Evolutionary conservation across 1,140 invertebrate species (phyloP), one percentile per base, ranked within the genome.

Genomic region (Phenacoccus solenopsis): DNA sequence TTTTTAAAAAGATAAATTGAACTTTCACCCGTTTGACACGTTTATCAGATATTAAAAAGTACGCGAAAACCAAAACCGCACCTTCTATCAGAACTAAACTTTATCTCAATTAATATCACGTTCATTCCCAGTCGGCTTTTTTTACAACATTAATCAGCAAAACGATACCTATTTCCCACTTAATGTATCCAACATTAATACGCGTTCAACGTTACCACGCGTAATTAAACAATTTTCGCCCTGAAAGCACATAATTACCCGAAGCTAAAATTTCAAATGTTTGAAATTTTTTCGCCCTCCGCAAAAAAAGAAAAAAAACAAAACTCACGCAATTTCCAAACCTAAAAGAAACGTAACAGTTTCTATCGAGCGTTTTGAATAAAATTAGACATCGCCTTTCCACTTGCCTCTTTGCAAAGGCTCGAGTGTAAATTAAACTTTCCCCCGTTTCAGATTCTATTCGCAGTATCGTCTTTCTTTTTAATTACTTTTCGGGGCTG

Each of bases 91-190:
- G 38, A n/a, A 49, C 12, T 49, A 49, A 49, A n/a, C 12, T 49
- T 49, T 49, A 49, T 49, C 38, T 49, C 38, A 49, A 49, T 49
- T 49, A 49, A 49, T 49, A 49, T 49, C 38, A 49, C 38, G 38
- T 49, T 49, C 16, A 49, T n/a, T 16, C 5, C 16, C 3, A 10
- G 38, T 49, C 38, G 12, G 38, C 16, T n/a, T 49, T 49, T 49
- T 49, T 49, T 49, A 49, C 38, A 49, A 49, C 38, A 49, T 49
- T 49, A 49, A 49, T 49, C 38, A 16, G 38, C 20, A 49, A 49
- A 49, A 49, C 38, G 38, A 49, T 49, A 49, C 38, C 38, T 49
- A 49, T 49, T 49, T 16, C 20, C 38, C 38, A 49, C 12, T 49
- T 49, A 49, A 49, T 49, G 38, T 49, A 49, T 49, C 16, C 20